Evolutionary conservation across 2,888 invertebrate species (phyloP), one percentile per base, ranked within the genome.

Genomic region (Apamea sordens): DNA sequence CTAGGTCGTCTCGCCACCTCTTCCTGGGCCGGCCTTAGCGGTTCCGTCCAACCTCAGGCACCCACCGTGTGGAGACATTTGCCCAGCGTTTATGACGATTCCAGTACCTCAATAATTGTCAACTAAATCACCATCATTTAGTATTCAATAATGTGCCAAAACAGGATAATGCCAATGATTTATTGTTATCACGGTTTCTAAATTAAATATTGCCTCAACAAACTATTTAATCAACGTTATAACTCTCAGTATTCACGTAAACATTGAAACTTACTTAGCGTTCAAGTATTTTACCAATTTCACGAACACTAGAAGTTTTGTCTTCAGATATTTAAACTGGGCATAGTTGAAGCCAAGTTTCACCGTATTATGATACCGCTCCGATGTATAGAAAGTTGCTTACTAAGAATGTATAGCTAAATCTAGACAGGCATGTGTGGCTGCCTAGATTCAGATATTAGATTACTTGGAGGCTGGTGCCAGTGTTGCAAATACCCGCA

Each of bases 281-380:
- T 76, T 73, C 41, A 78, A 79, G 59, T 77, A 79, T 87, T 79
- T 79, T 77, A 73, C 53, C 32, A 79, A 80, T 85, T 77, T 77
- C 69, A 72, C 61, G 64, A 79, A 76, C 74, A 67, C 76, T 67
- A 61, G 13, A 84, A 87, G 73, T 87, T 86, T 78, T 32, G 81
- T 75, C 64, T 79, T 63, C 44, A 88, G 79, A 53, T 86, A 85
- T 85, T 85, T 80, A 77, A 72, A 85, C 76, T 28, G 70, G 63
- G 68, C 68, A 77, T 85, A 87, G 73, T 77, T 81, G 47, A 41
- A 50, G 73, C 67, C 56, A 81, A 84, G 77, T 85, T 87, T 80
- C 72, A 72, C 69, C 32, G 74, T 82, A 72, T 67, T 69, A 77
- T 82, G 71, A 79, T 82, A 70, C 70, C 63, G 59, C 47, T 59